Percentiles rank a stretch among this genome's conserved stretches.
These are phyloP conservation scores for Littorina saxatilis DNA, from an alignment of 1,140 invertebrate species.

Conservation along the genomic window DNA sequence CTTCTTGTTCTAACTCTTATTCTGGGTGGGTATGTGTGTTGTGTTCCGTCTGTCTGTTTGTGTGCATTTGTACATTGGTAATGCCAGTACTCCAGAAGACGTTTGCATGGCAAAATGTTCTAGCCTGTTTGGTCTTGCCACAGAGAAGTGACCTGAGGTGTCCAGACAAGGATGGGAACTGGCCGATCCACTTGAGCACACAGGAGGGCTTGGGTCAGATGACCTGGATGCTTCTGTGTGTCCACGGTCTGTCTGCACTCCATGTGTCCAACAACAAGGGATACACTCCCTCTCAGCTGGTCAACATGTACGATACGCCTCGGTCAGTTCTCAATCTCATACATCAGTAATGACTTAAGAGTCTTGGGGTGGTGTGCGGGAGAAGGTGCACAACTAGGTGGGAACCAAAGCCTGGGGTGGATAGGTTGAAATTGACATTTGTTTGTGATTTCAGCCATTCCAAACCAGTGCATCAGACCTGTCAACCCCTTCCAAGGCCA, in stretches of 20 bases:
- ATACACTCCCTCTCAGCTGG: constrained; percentile 62
- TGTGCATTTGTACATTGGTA: too few species aligned
- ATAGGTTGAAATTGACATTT: neutral
- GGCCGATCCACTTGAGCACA: constrained; percentile 63
- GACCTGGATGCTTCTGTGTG: constrained; percentile 63
- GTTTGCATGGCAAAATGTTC: too few species aligned
- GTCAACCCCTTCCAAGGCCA: too few species aligned
- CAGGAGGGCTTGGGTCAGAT: constrained; percentile 61
- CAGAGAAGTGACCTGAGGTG: constrained; percentile 61
- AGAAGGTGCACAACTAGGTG: neutral
- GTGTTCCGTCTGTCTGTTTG: too few species aligned
- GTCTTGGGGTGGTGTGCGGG: too few species aligned
- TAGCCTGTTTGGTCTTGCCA: too few species aligned
- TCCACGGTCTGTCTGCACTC: constrained; percentile 48
- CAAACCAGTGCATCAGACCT: too few species aligned
- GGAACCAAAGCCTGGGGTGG: neutral
- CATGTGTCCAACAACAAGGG: constrained; percentile 61
- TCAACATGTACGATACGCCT: constrained; percentile 51
- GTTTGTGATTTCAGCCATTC: too few species aligned
- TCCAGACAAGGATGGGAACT: constrained; percentile 63
- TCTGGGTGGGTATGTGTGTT: too few species aligned
- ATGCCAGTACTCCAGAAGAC: too few species aligned
- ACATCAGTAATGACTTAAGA: neutral
- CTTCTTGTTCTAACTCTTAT: too few species aligned
- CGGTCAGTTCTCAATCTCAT: constrained; percentile 48